phyloP scores from a whole-genome alignment of 2,797 vertebrate species.

The Lagodon rhomboides region DNA sequence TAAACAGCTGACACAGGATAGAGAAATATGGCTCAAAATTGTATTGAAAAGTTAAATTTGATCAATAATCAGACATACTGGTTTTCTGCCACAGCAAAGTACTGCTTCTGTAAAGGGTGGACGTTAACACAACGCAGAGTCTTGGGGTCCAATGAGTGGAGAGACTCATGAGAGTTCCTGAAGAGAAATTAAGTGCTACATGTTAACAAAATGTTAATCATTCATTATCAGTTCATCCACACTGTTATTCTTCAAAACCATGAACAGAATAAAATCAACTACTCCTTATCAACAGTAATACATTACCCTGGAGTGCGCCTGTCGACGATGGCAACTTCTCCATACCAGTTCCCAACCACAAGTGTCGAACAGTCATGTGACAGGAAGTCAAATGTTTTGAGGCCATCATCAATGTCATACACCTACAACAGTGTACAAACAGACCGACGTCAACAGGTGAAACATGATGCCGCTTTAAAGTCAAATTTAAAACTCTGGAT shows the following conservation, averaged over 20 bases:
- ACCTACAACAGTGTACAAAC: constrained; percentile 78
- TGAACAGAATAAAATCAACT: neutral
- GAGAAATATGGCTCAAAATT: neutral
- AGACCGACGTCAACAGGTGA: neutral
- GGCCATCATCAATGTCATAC: constrained; percentile 76
- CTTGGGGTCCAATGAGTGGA: constrained; percentile 74
- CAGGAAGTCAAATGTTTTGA: constrained; percentile 92
- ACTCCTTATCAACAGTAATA: no score
- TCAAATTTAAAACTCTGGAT: neutral
- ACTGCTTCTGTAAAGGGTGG: constrained; percentile 89
- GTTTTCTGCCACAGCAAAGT: constrained; percentile 87
- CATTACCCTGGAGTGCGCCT: constrained; percentile 85
- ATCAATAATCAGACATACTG: constrained; percentile 73
- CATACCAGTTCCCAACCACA: constrained; percentile 84
- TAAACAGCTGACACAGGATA: neutral
- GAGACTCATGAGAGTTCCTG: constrained; percentile 82
- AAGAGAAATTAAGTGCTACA: neutral
- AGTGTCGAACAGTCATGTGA: constrained; percentile 83
- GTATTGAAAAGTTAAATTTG: no score
- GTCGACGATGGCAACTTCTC: constrained; percentile 86
- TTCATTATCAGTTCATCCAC: neutral
- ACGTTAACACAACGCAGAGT: constrained; percentile 86
- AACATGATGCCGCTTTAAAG: neutral
- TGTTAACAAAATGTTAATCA: neutral
- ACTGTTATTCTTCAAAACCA: neutral